These are phyloP conservation scores for Eilema griseolum DNA, from an alignment of 2,888 invertebrate genomes.

Conservation along the genomic window DNA sequence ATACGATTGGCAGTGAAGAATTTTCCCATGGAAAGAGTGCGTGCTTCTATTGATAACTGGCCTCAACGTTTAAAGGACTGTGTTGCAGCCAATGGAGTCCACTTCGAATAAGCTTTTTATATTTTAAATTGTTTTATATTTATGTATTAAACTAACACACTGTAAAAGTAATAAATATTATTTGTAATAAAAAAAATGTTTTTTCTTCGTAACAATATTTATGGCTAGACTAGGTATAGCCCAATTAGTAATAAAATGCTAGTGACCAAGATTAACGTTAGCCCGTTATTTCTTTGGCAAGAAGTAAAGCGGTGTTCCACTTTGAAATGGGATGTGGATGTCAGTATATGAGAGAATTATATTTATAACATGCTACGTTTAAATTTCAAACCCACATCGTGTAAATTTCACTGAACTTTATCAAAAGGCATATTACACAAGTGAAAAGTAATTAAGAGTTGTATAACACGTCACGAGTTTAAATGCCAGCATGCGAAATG, in stretches of 20 bases:
- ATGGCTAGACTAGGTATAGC: too few relatives aligned
- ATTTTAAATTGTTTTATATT: too few relatives aligned
- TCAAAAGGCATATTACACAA: background rate
- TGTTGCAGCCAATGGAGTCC: too few relatives aligned
- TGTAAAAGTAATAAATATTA: too few relatives aligned
- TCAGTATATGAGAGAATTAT: background rate
- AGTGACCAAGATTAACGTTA: background rate
- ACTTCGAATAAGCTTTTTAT: too few relatives aligned
- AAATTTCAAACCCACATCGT: background rate
- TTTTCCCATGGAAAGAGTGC: too few relatives aligned
- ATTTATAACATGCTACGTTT: background rate
- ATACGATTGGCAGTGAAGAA: too few relatives aligned
- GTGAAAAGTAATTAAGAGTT: slow-evolving; percentile 3
- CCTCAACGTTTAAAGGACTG: too few relatives aligned
- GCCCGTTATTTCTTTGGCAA: background rate
- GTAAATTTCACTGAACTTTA: background rate
- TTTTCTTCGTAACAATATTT: too few relatives aligned
- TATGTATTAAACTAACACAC: too few relatives aligned
- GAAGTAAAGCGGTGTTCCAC: background rate
- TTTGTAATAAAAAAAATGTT: too few relatives aligned
- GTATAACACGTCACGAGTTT: background rate
- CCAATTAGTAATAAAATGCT: background rate
- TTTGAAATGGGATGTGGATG: background rate
- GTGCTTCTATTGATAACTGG: too few relatives aligned
- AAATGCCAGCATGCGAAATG: background rate